Conservation (phyloP, 2,113 vertebrate genomes). For the Probosciger aterrimus region DNA sequence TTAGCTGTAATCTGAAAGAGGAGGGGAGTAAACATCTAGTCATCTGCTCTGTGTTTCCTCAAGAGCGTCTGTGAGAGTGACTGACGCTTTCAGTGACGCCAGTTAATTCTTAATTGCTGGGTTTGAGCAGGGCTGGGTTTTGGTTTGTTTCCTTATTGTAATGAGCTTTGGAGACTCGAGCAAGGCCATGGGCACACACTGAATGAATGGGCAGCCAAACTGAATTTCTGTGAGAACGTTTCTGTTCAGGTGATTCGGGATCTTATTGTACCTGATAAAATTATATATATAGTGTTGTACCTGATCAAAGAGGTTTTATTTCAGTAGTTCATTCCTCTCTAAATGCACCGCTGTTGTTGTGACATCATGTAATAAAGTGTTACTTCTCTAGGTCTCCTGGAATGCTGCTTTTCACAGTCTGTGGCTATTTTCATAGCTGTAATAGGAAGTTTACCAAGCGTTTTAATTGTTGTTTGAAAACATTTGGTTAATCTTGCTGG, state of each 20-base stretch:
- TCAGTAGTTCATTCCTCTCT: not conserved
- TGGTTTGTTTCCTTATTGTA: not conserved
- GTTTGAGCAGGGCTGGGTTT: not conserved
- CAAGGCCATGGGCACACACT: not conserved
- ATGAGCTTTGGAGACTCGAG: not conserved
- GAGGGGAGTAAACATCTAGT: not conserved
- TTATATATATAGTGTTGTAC: not conserved
- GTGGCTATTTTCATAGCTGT: not conserved
- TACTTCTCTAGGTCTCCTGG: not conserved
- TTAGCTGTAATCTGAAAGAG: not conserved
- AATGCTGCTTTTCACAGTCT: not conserved
- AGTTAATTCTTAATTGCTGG: conserved; percentile 12
- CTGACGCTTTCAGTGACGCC: not conserved
- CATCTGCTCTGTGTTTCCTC: not conserved
- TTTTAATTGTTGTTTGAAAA: not conserved
- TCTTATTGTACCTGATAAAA: not conserved
- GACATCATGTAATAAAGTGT: not conserved
- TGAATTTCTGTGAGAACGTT: not conserved
- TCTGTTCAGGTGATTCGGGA: not conserved
- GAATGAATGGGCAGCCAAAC: not conserved
- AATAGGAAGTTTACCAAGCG: conserved; percentile 10
- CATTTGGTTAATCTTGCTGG: not conserved
- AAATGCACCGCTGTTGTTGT: not conserved
- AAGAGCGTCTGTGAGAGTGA: not conserved
- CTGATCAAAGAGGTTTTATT: not conserved